These are phyloP conservation scores for Troides helena DNA, from an alignment of 2,888 invertebrate genomes.

Conservation along the genomic window DNA sequence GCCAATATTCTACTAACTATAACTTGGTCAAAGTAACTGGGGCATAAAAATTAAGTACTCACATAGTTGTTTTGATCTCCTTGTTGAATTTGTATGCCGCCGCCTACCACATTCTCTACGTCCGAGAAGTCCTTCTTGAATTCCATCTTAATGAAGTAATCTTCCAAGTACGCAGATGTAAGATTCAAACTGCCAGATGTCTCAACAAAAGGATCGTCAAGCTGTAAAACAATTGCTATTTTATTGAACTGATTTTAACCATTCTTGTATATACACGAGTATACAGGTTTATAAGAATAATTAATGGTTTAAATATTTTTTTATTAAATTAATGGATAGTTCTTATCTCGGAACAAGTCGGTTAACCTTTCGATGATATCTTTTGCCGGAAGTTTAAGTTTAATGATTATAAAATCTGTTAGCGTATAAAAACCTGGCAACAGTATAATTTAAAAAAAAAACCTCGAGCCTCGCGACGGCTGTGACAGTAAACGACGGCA, in stretches of 20 bases:
- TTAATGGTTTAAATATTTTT: not conserved
- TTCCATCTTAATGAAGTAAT: constrained; percentile 83
- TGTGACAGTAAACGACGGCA: constrained; percentile 69
- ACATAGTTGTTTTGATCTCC: constrained; percentile 78
- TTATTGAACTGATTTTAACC: too few relatives aligned
- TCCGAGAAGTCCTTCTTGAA: constrained; percentile 85
- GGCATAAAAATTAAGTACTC: constrained; percentile 38
- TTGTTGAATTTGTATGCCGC: constrained; percentile 81
- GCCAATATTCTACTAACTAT: too few relatives aligned
- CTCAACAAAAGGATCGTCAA: constrained; percentile 83
- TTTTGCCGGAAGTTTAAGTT: too few relatives aligned
- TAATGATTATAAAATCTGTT: too few relatives aligned
- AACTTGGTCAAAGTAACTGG: too few relatives aligned
- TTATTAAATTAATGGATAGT: constrained; percentile 1
- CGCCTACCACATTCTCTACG: constrained; percentile 82
- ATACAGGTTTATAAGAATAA: too few relatives aligned
- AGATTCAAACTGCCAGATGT: constrained; percentile 81
- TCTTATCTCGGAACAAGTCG: too few relatives aligned
- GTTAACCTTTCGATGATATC: too few relatives aligned
- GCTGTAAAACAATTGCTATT: constrained; percentile 48
- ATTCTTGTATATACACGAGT: too few relatives aligned
- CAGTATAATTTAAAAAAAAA: constrained; percentile 13
- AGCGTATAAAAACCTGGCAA: too few relatives aligned
- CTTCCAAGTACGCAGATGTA: constrained; percentile 81
- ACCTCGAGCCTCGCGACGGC: constrained; percentile 70